Evolutionary conservation across 1,140 invertebrate genomes (phyloP).

Genomic region (Drosophila varians): DNA sequence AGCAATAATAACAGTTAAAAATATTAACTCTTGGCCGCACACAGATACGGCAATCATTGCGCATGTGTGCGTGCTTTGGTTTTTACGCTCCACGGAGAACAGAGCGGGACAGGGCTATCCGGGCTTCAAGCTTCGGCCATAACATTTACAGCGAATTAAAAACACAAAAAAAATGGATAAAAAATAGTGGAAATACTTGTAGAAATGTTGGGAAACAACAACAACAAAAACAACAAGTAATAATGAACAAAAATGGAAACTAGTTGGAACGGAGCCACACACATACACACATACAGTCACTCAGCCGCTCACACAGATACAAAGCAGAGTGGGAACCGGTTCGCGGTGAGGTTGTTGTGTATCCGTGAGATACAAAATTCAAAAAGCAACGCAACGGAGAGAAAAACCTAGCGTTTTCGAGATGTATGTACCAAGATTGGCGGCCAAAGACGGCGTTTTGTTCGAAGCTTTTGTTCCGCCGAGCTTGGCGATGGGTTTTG

Average conservation of each 20-base stretch:
- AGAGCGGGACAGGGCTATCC: not conserved
- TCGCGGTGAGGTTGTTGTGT: constrained; percentile 55
- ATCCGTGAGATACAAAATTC: constrained; percentile 52
- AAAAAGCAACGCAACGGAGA: constrained; percentile 17
- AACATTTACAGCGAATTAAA: constrained; percentile 57
- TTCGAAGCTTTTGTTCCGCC: constrained; percentile 65
- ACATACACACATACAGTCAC: constrained; percentile 38
- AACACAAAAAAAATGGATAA: constrained; percentile 15
- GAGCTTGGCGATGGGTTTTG: constrained; percentile 43
- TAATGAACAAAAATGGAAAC: constrained; percentile 75
- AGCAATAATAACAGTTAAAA: constrained; percentile 74
- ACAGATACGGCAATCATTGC: constrained; percentile 50
- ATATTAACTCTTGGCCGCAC: constrained; percentile 55
- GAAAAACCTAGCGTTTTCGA: constrained; percentile 66
- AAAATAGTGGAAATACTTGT: constrained; percentile 36
- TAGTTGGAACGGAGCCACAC: constrained; percentile 42
- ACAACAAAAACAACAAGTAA: constrained; percentile 63
- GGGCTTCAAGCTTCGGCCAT: not conserved
- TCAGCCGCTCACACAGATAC: constrained; percentile 38
- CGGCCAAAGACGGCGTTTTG: constrained; percentile 46
- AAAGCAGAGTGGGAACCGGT: constrained; percentile 57
- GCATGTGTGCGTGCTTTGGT: constrained; percentile 73
- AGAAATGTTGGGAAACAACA: constrained; percentile 69
- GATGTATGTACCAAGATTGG: constrained; percentile 68
- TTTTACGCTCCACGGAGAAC: constrained; percentile 59